Evolutionary conservation across 2,113 vertebrate species (phyloP).

Genomic region (Myxocyprinus asiaticus): DNA sequence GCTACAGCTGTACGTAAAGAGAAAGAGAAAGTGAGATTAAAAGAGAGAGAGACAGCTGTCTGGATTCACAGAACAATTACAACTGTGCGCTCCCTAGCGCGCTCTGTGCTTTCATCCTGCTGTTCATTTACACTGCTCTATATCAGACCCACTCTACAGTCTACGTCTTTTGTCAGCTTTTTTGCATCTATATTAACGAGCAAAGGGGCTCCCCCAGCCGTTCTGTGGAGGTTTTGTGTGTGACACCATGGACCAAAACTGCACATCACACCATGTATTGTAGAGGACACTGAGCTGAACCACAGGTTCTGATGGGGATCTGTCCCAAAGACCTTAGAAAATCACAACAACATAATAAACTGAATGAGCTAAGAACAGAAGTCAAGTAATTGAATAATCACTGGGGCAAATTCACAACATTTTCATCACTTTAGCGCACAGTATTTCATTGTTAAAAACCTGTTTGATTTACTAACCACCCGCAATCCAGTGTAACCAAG

Average conservation of each 20-base stretch:
- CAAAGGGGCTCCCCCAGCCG: constrained; percentile 1
- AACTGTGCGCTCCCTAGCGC: not conserved
- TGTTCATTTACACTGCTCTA: constrained; percentile 2
- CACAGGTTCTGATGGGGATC: constrained; percentile 26
- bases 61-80: constrained; percentile 47
- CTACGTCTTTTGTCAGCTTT: constrained; percentile 33
- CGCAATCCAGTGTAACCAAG: too few species aligned
- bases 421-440: too few species aligned
- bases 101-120: constrained; percentile 4
- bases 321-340: not conserved
- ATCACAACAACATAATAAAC: not conserved
- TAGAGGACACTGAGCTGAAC: constrained; percentile 13
- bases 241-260: constrained; percentile 24
- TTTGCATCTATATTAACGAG: constrained; percentile 46
- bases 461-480: too few species aligned
- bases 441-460: too few species aligned
- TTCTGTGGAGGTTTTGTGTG: constrained; percentile 32
- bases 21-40: not conserved
- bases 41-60: constrained; percentile 38
- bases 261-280: constrained; percentile 1
- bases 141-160: not conserved
- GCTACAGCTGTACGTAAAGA: constrained; percentile 42
- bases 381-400: too few species aligned
- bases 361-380: not conserved
- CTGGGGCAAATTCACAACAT: too few species aligned